Evolutionary conservation across 2,113 vertebrate species (phyloP).

Genomic region (Coregonus clupeaformis): DNA sequence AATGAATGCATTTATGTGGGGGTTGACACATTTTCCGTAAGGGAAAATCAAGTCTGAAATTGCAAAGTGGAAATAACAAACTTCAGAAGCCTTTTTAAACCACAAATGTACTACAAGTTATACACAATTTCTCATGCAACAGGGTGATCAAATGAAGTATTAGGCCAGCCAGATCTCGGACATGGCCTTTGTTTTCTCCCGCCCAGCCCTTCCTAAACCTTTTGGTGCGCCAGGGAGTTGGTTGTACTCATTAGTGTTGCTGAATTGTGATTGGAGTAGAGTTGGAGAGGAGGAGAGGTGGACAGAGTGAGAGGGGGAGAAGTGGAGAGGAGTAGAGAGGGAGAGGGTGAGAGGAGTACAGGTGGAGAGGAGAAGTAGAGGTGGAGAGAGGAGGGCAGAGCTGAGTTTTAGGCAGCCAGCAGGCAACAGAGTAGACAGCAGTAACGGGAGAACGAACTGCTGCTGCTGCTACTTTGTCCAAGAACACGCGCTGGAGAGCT

Average conservation of each 20-base stretch:
- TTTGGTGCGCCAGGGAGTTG: conserved; percentile 32
- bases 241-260: conserved; percentile 47
- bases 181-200: too few relatives aligned
- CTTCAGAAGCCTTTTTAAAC: too few relatives aligned
- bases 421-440: neutral
- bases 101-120: too few relatives aligned
- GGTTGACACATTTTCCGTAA: too few relatives aligned
- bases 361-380: neutral
- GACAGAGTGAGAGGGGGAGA: neutral
- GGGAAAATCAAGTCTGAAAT: too few relatives aligned
- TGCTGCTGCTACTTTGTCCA: conserved; percentile 38
- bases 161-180: too few relatives aligned
- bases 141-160: too few relatives aligned
- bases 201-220: conserved; percentile 12
- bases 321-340: neutral
- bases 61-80: too few relatives aligned
- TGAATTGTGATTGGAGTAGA: conserved; percentile 47
- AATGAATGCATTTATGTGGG: too few relatives aligned
- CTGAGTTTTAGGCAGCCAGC: neutral
- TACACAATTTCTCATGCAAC: too few relatives aligned
- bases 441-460: neutral
- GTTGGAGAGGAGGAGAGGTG: conserved; percentile 26
- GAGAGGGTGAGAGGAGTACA: neutral
- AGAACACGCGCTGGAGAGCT: conserved; percentile 48
- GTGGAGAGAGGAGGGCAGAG: neutral